Evolutionary conservation across 1,140 invertebrate genomes (phyloP).

Genomic region (Drosophila kepulauana): DNA sequence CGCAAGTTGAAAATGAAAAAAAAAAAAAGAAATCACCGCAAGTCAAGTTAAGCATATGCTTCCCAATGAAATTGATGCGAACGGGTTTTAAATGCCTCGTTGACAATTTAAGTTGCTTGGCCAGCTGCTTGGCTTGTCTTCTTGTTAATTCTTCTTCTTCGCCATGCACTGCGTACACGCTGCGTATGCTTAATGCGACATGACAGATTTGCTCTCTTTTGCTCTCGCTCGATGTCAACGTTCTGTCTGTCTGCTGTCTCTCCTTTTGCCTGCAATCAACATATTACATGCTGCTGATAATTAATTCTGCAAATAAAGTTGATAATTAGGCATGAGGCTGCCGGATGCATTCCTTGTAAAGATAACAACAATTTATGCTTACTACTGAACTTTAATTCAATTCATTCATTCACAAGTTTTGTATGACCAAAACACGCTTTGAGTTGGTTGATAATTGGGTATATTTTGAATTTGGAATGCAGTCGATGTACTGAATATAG

Average conservation of each 20-base stretch:
- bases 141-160: constrained; percentile 46
- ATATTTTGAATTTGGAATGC: no score
- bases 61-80: constrained; percentile 74
- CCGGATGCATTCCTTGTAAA: not conserved
- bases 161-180: constrained; percentile 63
- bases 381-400: no score
- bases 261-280: not conserved
- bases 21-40: constrained; percentile 53
- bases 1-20: constrained; percentile 76
- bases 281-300: constrained; percentile 49
- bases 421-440: no score
- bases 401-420: no score
- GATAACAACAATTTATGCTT: no score
- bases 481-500: no score
- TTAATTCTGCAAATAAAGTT: constrained; percentile 71
- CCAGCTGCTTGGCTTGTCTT: constrained; percentile 24
- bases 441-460: no score
- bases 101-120: constrained; percentile 70
- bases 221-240: not conserved
- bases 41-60: constrained; percentile 81
- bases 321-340: constrained; percentile 51
- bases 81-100: constrained; percentile 76
- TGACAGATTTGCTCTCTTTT: constrained; percentile 44
- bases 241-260: constrained; percentile 3
- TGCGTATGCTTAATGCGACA: constrained; percentile 79